Base-by-base conservation (phyloP, 1,140 invertebrate genomes). In the Gonioctena quinquepunctata region DNA sequence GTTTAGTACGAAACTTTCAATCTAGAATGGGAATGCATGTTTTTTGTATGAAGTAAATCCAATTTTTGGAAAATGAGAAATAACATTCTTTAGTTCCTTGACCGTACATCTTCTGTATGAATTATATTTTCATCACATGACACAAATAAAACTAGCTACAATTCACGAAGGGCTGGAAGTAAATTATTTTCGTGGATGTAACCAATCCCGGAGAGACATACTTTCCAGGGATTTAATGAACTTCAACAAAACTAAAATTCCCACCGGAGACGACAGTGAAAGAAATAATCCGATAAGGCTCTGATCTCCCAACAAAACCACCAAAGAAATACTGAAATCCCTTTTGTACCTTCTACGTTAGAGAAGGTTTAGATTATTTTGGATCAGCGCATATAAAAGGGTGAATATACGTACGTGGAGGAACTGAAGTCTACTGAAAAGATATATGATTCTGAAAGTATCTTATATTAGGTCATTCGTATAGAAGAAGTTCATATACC, bases 271-370 rank as follows among this genome's bases (percentile, higher is more conserved):
- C 63, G 63, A 66, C 63, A 56, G 52, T 23, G 42, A 60, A 57
- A 67, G 66, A 67, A 57, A 67, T 67, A 67, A 67, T 67, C 66
- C 66, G 66, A 57, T 67, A 67, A 67, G 28, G 21, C 56, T 60
- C 56, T 67, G 66, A 67, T 67, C 66, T 67, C 52, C 25, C 56
- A 25, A 67, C 66, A 67, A 67, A 67, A 54, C 66, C 66, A 67
- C 66, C 52, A 67, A 59, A 67, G 66, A 67, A 67, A 67, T 67
- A 67, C 66, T 49, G 66, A 67, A 67, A 59, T 67, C 66, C 49
- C 56, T 60, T 67, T 67, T 67, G 28, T 67, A 59, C 49, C 52
- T 67, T 60, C 66, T 48, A 56, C 63, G 49, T 66, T 62, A 21
- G 33, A 62, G 60, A 42, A 60, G 57, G 21, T 60, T 60, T 60